phyloP scores from a whole-genome alignment of 2,113 vertebrate genomes.

The Pygathrix nemaeus region DNA sequence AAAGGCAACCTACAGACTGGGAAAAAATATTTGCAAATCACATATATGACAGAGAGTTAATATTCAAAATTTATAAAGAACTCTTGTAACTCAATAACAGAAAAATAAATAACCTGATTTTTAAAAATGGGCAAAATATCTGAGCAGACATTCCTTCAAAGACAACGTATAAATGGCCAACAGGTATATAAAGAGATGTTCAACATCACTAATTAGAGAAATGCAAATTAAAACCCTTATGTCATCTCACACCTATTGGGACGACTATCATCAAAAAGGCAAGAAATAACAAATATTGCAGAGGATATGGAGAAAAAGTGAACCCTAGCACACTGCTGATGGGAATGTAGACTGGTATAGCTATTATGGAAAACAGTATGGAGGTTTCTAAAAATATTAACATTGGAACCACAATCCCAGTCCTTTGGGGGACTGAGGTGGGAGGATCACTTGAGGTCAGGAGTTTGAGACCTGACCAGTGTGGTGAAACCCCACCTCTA shows the following conservation, averaged over 20 bases:
- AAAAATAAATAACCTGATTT: background rate
- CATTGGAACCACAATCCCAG: background rate
- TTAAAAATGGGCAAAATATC: background rate
- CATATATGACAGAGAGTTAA: background rate
- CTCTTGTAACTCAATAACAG: background rate
- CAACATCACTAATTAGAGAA: background rate
- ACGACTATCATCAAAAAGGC: background rate
- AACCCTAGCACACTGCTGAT: background rate
- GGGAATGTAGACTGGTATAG: background rate
- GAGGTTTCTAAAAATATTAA: background rate
- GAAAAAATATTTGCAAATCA: background rate
- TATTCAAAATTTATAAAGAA: background rate
- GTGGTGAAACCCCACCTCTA: too few relatives aligned
- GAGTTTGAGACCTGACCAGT: background rate
- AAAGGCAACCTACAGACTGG: background rate
- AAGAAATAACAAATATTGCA: background rate
- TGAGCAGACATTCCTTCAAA: background rate
- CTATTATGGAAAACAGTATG: background rate
- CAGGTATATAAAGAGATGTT: background rate
- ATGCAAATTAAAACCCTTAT: background rate
- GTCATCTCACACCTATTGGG: background rate
- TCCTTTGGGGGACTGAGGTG: background rate
- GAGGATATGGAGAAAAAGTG: background rate
- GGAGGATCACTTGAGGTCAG: background rate
- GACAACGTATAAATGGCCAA: background rate